Evolutionary conservation across 1,140 invertebrate genomes (phyloP), one percentile per base, ranked within the genome.

Genomic region (Psix sp.): DNA sequence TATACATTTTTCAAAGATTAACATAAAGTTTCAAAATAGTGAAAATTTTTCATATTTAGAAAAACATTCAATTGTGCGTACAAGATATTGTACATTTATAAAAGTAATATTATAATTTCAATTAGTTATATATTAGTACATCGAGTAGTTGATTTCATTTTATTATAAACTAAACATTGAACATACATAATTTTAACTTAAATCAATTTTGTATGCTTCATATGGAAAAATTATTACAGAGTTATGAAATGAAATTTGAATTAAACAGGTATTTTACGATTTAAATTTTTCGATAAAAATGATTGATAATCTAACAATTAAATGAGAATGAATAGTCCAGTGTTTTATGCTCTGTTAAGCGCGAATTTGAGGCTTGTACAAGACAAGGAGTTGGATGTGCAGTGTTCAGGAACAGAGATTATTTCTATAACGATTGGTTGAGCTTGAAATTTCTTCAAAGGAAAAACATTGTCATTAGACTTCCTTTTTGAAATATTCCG

Each of bases 271-370:
- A 10, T 35, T 10, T 10, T 36, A 56, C 40, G 26, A 56, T 3
- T 9, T 21, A 48, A 70, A 60, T 52, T 21, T 46, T 70, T 46
- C 24, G 62, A 49, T 71, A 14, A 6, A 71, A 49, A 62, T 70
- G 14, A 62, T 62, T 56, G 57, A 70, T 70, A 62, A 54, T 7
- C 2, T 14, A 43, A 46, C 33, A 14, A 38, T 71, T 21, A n/a
- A 71, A 62, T 71, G 48, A 62, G 62, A 71, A 71, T 46, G 66
- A 60, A 54, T 48, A 54, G 33, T 43, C 26, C 29, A 62, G 62
- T 9, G 56, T 56, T 62, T 71, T 36, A 29, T 39, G 66, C 66
- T 71, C 66, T 62, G 33, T 54, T 71, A 63, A 71, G 36, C 66
- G 20, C 35, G 48, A 62, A 56, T 71, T 71, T 62, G 40, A 52